Conservation (phyloP, 2,888 invertebrate species). For the Drosophila helvetica region DNA sequence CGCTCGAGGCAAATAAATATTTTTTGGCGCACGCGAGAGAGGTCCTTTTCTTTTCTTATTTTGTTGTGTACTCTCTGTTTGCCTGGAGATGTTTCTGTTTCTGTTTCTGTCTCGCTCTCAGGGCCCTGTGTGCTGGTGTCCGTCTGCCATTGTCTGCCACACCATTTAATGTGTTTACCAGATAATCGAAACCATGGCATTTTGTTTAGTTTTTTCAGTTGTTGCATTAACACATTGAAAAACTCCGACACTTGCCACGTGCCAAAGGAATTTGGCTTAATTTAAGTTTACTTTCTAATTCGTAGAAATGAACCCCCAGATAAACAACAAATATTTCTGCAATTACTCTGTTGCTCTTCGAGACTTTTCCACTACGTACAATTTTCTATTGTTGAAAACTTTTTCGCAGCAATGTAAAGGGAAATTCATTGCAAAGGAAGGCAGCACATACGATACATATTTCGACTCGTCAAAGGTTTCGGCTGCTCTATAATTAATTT, state of each 20-base stretch:
- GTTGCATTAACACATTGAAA: slow-evolving; percentile 54
- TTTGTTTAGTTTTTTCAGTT: slow-evolving; percentile 52
- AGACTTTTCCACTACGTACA: background rate
- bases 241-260: slow-evolving; percentile 18
- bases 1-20: slow-evolving; percentile 70
- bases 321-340: background rate
- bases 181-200: slow-evolving; percentile 69
- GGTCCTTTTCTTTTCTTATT: slow-evolving; percentile 15
- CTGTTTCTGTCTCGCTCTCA: slow-evolving; percentile 14
- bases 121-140: slow-evolving; percentile 32
- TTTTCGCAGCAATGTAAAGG: slow-evolving; percentile 7
- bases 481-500: slow-evolving; percentile 34
- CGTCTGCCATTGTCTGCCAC: slow-evolving; percentile 69
- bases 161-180: slow-evolving; percentile 78
- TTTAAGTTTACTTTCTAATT: slow-evolving; percentile 8
- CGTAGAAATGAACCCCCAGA: too few relatives aligned
- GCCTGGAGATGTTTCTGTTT: slow-evolving; percentile 31
- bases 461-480: slow-evolving; percentile 17
- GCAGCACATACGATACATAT: background rate
- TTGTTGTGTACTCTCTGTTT: background rate
- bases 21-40: slow-evolving; percentile 67
- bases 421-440: background rate
- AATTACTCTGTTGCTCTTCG: background rate
- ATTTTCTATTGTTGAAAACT: slow-evolving; percentile 14
- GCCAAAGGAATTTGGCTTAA: slow-evolving; percentile 4